Base-by-base conservation (phyloP, 2,888 invertebrate genomes). In the Xestia ashworthii region DNA sequence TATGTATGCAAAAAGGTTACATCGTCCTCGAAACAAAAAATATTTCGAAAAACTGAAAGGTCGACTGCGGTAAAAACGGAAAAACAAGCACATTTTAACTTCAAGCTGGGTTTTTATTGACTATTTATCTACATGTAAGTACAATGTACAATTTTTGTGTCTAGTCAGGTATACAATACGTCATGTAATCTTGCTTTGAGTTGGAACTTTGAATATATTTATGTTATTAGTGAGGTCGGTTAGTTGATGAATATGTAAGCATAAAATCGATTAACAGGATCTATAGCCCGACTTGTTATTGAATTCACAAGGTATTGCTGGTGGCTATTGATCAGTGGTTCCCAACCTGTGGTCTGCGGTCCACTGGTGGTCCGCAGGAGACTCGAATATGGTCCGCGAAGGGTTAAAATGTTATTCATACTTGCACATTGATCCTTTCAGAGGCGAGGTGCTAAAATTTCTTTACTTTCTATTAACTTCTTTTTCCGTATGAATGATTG, bases 211-310 rank as follows among this genome's bases (percentile, higher is more conserved):
- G 1, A 25, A 25, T 25, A 58, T 58, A n/a, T 32, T 19, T 62
- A 38, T 19, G 62, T 38, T 38, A 60, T 32, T 32, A 38, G 9
- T 32, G 60, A 38, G 62, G 38, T 32, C 8, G 16, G 32, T 32
- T 60, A 16, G 60, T 60, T 60, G 38, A 41, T 53, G 11, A 46
- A 48, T 46, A n/a, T 14, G 32, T 60, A 46, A n/a, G 41, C 25
- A 25, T 55, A 6, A 11, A 44, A 32, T 82, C 55, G 32, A 53
- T 46, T 46, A 68, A 58, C n/a, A 82, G 14, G 48, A 55, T 48
- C 71, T 8, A 32, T 60, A 9, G 53, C 4, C 16, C 25, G 5
- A 67, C 46, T 60, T 50, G 55, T 69, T 44, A 53, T 38, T 66
- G 50, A 25, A 74, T 69, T 84, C 62, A 65, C 50, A 44, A 14